Evolutionary conservation across 2,797 vertebrate genomes (phyloP).

Genomic region (Eulemur mongoz): DNA sequence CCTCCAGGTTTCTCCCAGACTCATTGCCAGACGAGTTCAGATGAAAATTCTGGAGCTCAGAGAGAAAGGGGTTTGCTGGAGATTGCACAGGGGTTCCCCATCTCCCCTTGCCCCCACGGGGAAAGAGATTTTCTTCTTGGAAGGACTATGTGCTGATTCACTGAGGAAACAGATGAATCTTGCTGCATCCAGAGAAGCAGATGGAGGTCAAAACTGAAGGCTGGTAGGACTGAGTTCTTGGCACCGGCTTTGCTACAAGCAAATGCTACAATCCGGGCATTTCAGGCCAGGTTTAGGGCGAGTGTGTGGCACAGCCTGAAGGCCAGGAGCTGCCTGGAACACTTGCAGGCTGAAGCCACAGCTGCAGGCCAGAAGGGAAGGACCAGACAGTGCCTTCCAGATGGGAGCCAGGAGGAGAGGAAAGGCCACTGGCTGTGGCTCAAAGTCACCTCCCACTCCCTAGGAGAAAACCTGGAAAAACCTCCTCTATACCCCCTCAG

Average conservation of each 20-base stretch:
- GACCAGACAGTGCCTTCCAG: background rate
- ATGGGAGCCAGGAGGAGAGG: background rate
- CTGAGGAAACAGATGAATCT: background rate
- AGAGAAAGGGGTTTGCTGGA: background rate
- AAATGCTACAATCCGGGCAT: background rate
- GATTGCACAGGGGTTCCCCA: no score
- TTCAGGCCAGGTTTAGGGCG: background rate
- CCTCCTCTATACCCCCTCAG: background rate
- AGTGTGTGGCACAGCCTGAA: background rate
- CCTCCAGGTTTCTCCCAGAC: background rate
- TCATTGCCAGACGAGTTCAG: background rate
- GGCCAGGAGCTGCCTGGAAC: background rate
- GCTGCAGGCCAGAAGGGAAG: background rate
- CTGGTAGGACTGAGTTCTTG: background rate
- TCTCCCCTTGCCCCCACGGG: background rate
- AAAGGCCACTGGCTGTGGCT: background rate
- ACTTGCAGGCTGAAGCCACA: background rate
- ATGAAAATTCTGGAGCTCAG: background rate
- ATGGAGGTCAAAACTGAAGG: background rate
- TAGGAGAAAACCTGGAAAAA: background rate
- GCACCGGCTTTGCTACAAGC: background rate
- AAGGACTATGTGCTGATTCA: background rate
- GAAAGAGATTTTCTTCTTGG: background rate
- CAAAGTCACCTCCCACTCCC: background rate
- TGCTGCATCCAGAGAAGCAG: background rate